Evolutionary conservation across 2,113 vertebrate species (phyloP).

Genomic region (Menidia beryllina): DNA sequence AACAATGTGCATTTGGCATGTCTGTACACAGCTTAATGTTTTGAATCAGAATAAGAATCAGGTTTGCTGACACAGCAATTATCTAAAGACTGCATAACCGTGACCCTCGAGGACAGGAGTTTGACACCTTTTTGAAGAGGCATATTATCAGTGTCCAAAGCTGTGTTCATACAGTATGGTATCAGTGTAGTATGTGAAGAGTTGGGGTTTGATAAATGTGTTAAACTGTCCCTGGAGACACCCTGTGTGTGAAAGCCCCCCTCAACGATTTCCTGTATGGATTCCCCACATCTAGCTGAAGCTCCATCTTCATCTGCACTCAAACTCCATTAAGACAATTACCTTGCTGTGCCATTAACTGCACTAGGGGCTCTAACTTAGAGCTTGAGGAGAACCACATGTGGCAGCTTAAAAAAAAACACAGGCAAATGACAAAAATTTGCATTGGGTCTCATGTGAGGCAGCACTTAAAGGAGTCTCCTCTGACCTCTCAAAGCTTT

Average conservation of each 20-base stretch:
- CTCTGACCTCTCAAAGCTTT: conserved; percentile 33
- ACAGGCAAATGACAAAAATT: conserved; percentile 1
- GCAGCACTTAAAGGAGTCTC: conserved; percentile 8
- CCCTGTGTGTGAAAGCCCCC: conserved; percentile 19
- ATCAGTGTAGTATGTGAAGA: conserved; percentile 12
- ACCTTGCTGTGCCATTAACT: conserved; percentile 37
- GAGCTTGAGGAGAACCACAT: conserved; percentile 45
- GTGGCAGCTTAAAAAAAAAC: conserved; percentile 20
- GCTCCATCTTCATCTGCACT: conserved; percentile 49
- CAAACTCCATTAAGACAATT: conserved; percentile 63
- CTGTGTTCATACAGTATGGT: conserved; percentile 6
- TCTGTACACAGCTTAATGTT: too few relatives aligned
- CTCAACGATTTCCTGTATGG: conserved; percentile 57
- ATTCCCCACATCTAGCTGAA: conserved; percentile 39
- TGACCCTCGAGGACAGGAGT: too few relatives aligned
- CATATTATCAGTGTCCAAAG: conserved; percentile 40
- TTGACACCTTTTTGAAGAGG: too few relatives aligned
- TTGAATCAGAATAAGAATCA: too few relatives aligned
- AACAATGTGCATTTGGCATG: too few relatives aligned
- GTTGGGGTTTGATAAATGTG: conserved; percentile 62
- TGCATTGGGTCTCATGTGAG: conserved; percentile 8
- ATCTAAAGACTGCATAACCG: too few relatives aligned
- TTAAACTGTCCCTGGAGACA: conserved; percentile 50
- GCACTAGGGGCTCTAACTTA: conserved; percentile 14
- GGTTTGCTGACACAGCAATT: too few relatives aligned